Percentiles rank a stretch among this genome's conserved stretches.
These are phyloP conservation scores for Microcebus ravelobensis DNA, from an alignment of 2,113 vertebrate genomes.

Conservation along the genomic window DNA sequence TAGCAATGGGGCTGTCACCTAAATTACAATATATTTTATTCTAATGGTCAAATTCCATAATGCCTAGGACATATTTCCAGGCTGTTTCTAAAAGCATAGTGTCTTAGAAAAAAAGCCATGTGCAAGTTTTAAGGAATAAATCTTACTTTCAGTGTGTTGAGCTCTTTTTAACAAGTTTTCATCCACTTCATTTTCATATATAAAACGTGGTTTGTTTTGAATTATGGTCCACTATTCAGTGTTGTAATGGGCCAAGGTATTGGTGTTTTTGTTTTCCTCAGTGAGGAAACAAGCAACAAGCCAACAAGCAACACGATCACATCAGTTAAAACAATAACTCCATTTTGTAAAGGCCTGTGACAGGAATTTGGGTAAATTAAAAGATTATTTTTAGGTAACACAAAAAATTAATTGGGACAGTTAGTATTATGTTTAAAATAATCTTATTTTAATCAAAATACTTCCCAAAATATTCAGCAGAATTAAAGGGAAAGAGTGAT, in stretches of 20 bases:
- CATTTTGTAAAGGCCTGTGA: neutral
- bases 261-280: neutral
- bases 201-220: neutral
- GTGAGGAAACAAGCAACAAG: neutral
- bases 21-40: constrained; percentile 31
- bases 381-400: neutral
- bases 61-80: neutral
- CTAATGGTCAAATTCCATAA: neutral
- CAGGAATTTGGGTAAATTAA: neutral
- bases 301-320: neutral
- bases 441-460: neutral
- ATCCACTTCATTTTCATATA: neutral
- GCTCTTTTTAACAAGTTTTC: neutral
- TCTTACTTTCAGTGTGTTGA: neutral
- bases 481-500: neutral
- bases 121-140: neutral
- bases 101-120: constrained; percentile 1
- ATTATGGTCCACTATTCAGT: neutral
- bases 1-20: neutral
- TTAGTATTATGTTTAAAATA: neutral
- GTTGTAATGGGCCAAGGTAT: neutral
- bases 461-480: neutral
- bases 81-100: neutral
- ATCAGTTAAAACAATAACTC: neutral
- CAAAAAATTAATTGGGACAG: neutral